Percentiles rank a stretch among this genome's conserved stretches.
phyloP scores from a whole-genome alignment of 2,797 vertebrate genomes.

The Alfaro cultratus region DNA sequence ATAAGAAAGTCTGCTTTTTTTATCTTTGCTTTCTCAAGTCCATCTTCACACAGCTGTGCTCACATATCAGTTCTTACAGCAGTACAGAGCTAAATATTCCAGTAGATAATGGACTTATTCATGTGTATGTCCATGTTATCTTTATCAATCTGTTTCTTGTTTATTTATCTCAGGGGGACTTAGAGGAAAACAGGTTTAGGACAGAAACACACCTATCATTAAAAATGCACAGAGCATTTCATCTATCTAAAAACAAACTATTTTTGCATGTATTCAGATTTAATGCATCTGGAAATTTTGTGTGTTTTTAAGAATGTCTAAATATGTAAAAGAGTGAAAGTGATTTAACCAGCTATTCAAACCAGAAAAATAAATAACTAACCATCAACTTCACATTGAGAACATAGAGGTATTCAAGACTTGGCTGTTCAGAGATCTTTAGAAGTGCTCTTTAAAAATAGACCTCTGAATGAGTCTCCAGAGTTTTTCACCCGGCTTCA shows the following conservation, averaged over 20 bases:
- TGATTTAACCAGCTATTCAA: not conserved
- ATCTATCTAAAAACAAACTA: not conserved
- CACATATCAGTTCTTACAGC: not conserved
- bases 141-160: not conserved
- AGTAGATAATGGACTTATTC: not conserved
- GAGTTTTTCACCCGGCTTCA: conserved; percentile 42
- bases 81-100: not conserved
- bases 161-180: not conserved
- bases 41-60: not conserved
- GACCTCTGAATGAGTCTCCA: conserved; percentile 31
- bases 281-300: not conserved
- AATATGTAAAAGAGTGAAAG: not conserved
- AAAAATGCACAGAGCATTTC: not conserved
- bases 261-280: not conserved
- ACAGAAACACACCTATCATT: not conserved
- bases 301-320: not conserved
- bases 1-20: not conserved
- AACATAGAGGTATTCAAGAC: not conserved
- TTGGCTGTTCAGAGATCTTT: not conserved
- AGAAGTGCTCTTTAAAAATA: conserved; percentile 25
- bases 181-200: not conserved
- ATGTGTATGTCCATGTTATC: not conserved
- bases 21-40: not conserved
- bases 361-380: not conserved
- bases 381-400: not conserved